These are phyloP conservation scores for Hymenopus coronatus DNA, from an alignment of 2,888 invertebrate genomes.

Conservation along the genomic window DNA sequence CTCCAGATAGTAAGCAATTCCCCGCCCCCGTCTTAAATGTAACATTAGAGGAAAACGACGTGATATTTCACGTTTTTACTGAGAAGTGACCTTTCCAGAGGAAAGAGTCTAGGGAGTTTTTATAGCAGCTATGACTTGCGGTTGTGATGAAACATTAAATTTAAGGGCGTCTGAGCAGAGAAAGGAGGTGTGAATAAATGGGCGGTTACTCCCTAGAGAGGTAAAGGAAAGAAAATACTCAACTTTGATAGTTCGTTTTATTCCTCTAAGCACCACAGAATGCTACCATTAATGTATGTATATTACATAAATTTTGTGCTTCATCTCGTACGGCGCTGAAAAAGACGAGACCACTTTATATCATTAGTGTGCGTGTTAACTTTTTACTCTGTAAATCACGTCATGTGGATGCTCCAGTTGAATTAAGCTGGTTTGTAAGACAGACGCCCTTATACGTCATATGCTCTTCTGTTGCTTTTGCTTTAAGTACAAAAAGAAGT, in stretches of 20 bases:
- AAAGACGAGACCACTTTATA: no score
- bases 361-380: no score
- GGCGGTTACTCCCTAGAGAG: not conserved
- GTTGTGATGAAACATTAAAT: not conserved
- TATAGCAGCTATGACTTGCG: not conserved
- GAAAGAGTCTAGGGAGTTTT: not conserved
- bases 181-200: not conserved
- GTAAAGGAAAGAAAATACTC: not conserved
- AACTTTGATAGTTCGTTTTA: not conserved
- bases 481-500: no score
- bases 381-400: no score
- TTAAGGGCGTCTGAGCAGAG: not conserved
- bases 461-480: no score
- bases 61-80: not conserved
- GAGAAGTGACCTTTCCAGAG: not conserved
- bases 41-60: not conserved
- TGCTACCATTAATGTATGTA: not conserved
- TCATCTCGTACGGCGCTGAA: no score
- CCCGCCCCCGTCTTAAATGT: not conserved
- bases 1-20: not conserved
- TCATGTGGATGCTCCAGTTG: no score
- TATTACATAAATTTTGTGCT: no score
- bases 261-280: not conserved
- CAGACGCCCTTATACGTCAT: no score
- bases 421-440: no score